A percentile compares a stretch with the other conserved stretches of the same genome.
These are phyloP conservation scores for Dexiosoma caninum DNA, from an alignment of 2,888 invertebrate species.

Conservation along the genomic window DNA sequence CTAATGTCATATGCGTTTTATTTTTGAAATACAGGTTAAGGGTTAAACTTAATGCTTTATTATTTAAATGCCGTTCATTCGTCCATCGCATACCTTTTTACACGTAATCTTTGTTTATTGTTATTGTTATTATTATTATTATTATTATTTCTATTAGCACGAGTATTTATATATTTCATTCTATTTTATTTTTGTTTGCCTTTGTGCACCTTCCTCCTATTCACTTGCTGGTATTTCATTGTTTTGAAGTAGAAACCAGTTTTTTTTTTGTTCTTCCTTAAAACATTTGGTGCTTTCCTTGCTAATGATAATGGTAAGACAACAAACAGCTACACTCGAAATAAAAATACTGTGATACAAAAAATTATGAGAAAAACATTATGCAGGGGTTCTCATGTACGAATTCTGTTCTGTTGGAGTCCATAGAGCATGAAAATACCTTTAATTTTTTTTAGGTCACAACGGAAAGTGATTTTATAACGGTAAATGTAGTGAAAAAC, in stretches of 20 bases:
- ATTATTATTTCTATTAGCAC: background rate
- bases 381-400: too few relatives aligned
- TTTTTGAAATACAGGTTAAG: too few relatives aligned
- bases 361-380: too few relatives aligned
- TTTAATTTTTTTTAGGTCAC: too few relatives aligned
- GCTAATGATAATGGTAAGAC: too few relatives aligned
- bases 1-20: too few relatives aligned
- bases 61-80: background rate
- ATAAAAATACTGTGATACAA: too few relatives aligned
- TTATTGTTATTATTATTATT: background rate
- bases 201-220: background rate
- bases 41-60: background rate
- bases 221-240: background rate
- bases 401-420: too few relatives aligned
- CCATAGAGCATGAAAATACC: too few relatives aligned
- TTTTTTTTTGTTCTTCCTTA: constrained; percentile 1
- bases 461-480: too few relatives aligned
- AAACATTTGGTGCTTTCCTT: constrained; percentile 28
- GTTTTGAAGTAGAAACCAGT: background rate
- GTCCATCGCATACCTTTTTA: background rate
- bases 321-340: constrained; percentile 27
- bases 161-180: too few relatives aligned
- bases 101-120: background rate
- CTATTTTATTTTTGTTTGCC: background rate
- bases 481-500: too few relatives aligned